phyloP scores from a whole-genome alignment of 2,888 invertebrate species.

The Elmis aenea region DNA sequence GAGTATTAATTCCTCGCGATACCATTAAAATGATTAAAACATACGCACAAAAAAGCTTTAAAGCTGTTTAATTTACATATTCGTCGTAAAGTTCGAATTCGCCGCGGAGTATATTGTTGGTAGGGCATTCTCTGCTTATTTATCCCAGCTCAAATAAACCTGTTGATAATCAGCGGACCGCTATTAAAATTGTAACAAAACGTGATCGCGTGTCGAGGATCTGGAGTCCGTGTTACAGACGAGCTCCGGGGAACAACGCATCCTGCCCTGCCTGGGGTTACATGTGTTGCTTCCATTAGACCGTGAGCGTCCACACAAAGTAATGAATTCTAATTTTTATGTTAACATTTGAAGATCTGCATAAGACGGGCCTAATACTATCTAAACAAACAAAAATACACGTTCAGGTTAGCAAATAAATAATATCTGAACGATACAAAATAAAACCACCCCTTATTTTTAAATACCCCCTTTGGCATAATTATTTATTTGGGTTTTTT shows the following conservation, averaged over 20 bases:
- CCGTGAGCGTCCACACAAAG: conserved; percentile 12
- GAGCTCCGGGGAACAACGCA: conserved; percentile 18
- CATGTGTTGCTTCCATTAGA: conserved; percentile 27
- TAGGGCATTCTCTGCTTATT: conserved; percentile 6
- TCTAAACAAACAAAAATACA: too few species aligned
- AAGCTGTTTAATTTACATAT: conserved; percentile 34
- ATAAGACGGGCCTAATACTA: too few species aligned
- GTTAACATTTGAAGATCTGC: too few species aligned
- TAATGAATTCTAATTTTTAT: conserved; percentile 9
- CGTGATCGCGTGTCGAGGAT: conserved; percentile 26
- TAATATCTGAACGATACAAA: too few species aligned
- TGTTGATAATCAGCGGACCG: conserved; percentile 29
- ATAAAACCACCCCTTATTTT: too few species aligned
- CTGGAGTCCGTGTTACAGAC: conserved; percentile 29
- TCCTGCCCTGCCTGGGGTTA: conserved; percentile 26
- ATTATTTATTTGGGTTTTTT: too few species aligned
- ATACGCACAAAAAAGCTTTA: conserved; percentile 26
- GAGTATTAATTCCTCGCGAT: conserved; percentile 37
- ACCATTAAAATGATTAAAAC: conserved; percentile 45
- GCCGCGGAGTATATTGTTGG: conserved; percentile 3
- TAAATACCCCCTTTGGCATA: too few species aligned
- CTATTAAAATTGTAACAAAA: conserved; percentile 29
- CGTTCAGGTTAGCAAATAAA: too few species aligned
- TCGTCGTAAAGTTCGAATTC: conserved; percentile 9
- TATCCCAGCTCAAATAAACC: conserved; percentile 10